Base-by-base conservation (phyloP, 2,888 invertebrate species). In the Crossocerus cetratus region DNA sequence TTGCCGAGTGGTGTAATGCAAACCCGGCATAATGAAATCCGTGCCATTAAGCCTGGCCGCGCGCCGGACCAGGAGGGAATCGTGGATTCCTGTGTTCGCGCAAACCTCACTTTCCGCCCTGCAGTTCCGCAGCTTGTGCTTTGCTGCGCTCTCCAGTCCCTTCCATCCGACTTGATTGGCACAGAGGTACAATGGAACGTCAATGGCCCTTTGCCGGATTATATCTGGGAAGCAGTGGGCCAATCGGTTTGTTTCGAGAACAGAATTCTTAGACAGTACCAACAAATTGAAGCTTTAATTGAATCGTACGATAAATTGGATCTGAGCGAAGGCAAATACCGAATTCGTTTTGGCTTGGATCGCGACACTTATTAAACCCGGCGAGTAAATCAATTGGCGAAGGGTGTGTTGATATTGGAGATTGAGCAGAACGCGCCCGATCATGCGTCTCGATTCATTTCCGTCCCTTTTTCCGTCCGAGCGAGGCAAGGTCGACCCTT, bases 21-120 rank as follows among this genome's bases (percentile, higher is more conserved):
- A 83, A 83, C 82, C 80, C 69, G 74, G 80, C 82, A 83, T 86
- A 86, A 86, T 85, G 84, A 84, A 85, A 86, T 86, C 79, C 83
- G 77, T 85, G 78, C 83, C 85, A 85, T 86, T 85, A 86, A 83
- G 77, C 83, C 76, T 74, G 68, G 71, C 74, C 75, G 80, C 5
- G 8, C 75, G 80, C 5, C 32, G 32, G 32, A 32, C 32, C 11
- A 32, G 32, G 11, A 11, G 32, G 32, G 32, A 32, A 8, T 32
- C 32, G 73, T 81, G 74, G 77, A 82, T 81, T 73, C 74, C 63
- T 72, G 69, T 65, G 72, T 69, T 74, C 80, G 80, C 75, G 72
- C 82, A 82, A 79, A 81, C 79, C 81, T 81, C 78, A 83, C 76
- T 83, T 82, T 75, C 76, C 82, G 77, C 71, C 71, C 80, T 66